These are phyloP conservation scores for Alfaro cultratus DNA, from an alignment of 2,797 vertebrate genomes.

Conservation along the genomic window DNA sequence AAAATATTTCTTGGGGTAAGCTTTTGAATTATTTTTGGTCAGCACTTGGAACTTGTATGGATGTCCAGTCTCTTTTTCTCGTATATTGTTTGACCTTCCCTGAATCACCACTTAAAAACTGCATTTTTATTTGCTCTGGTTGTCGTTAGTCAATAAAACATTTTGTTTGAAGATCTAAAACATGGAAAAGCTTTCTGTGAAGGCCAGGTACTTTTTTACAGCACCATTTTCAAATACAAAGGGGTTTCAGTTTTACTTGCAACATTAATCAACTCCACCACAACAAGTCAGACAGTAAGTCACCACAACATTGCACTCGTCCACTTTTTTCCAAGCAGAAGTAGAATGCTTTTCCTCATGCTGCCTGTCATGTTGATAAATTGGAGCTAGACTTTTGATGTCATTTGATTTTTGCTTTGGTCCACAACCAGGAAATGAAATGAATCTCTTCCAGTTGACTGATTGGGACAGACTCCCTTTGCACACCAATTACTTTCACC, in stretches of 20 bases:
- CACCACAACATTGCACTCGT: not conserved
- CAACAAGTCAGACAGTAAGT: not conserved
- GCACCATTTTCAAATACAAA: not conserved
- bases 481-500: slow-evolving; percentile 3
- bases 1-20: not conserved
- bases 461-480: not conserved
- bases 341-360: not conserved
- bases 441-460: not conserved
- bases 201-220: not conserved
- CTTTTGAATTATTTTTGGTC: not conserved
- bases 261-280: slow-evolving; percentile 3
- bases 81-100: not conserved
- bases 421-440: not conserved
- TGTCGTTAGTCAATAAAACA: not conserved
- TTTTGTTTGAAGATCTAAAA: not conserved
- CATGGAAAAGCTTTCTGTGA: not conserved
- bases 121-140: not conserved
- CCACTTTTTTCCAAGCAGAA: not conserved
- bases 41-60: not conserved
- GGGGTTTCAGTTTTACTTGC: not conserved
- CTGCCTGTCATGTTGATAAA: not conserved
- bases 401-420: not conserved
- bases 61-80: not conserved
- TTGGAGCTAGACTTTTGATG: not conserved
- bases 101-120: not conserved